Percentiles rank a stretch among this genome's conserved stretches.
phyloP scores from a whole-genome alignment of 2,888 invertebrate species.

The Mythimna albipuncta region DNA sequence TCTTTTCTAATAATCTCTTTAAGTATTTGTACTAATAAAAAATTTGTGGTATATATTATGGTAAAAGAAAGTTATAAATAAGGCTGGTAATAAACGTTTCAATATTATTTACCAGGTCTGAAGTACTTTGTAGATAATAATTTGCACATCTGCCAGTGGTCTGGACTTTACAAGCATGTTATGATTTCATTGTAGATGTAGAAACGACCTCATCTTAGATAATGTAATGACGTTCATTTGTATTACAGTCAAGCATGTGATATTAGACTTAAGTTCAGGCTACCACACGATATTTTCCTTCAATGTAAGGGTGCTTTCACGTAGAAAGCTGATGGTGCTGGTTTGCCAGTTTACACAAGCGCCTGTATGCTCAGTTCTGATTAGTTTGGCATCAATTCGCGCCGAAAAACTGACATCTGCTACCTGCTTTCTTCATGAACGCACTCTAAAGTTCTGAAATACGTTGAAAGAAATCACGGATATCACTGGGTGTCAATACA shows the following conservation, averaged over 20 bases:
- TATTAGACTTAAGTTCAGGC: background rate
- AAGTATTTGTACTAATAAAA: no score
- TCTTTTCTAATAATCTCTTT: no score
- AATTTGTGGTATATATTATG: no score
- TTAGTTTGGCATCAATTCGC: background rate
- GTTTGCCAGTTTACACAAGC: background rate
- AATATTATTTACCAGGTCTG: background rate
- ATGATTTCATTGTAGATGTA: slow-evolving; percentile 37
- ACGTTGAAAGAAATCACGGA: background rate
- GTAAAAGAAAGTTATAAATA: no score
- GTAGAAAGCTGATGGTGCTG: background rate
- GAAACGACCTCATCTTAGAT: slow-evolving; percentile 21
- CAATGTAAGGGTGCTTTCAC: background rate
- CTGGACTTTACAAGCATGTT: slow-evolving; percentile 48
- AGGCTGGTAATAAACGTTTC: background rate
- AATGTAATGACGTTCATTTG: slow-evolving; percentile 1
- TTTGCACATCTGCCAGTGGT: slow-evolving; percentile 29
- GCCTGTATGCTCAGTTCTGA: background rate
- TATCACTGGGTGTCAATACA: background rate
- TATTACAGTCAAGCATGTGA: background rate
- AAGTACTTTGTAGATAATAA: background rate
- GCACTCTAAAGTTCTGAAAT: background rate
- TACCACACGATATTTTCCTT: background rate
- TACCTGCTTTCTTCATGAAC: background rate
- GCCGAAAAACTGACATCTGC: background rate